phyloP scores from a whole-genome alignment of 1,140 invertebrate species.

The Papilio polyxenes region DNA sequence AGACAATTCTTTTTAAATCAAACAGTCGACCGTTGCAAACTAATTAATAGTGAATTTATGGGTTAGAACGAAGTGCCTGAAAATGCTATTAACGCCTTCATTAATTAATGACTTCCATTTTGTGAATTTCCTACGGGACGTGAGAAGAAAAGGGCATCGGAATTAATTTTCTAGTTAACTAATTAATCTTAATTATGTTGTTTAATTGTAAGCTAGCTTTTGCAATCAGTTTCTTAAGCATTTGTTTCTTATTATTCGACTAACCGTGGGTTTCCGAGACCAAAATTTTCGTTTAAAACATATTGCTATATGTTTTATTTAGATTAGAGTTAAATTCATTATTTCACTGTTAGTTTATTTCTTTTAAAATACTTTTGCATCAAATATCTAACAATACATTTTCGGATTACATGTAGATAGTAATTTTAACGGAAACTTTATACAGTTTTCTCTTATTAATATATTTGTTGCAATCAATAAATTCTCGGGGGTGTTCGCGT shows the following conservation, averaged over 20 bases:
- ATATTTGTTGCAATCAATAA: too few relatives aligned
- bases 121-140: slow-evolving; percentile 12
- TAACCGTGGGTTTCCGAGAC: too few relatives aligned
- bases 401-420: too few relatives aligned
- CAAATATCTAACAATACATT: too few relatives aligned
- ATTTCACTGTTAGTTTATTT: too few relatives aligned
- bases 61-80: slow-evolving; percentile 13
- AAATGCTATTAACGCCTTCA: slow-evolving; percentile 22
- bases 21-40: not conserved
- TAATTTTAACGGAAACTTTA: too few relatives aligned
- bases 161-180: slow-evolving; percentile 8
- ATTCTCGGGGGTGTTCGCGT: too few relatives aligned
- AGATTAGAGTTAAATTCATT: too few relatives aligned
- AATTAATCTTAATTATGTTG: not conserved
- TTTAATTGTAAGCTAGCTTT: not conserved
- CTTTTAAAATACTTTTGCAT: too few relatives aligned
- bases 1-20: not conserved
- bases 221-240: not conserved
- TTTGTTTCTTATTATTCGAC: not conserved
- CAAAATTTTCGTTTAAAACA: too few relatives aligned
- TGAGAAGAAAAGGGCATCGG: slow-evolving; percentile 24
- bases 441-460: too few relatives aligned
- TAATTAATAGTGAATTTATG: slow-evolving; percentile 14
- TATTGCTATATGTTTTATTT: too few relatives aligned
- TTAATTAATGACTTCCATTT: slow-evolving; percentile 14